phyloP scores from a whole-genome alignment of 1,140 invertebrate species.

The Eubasilissa regina region DNA sequence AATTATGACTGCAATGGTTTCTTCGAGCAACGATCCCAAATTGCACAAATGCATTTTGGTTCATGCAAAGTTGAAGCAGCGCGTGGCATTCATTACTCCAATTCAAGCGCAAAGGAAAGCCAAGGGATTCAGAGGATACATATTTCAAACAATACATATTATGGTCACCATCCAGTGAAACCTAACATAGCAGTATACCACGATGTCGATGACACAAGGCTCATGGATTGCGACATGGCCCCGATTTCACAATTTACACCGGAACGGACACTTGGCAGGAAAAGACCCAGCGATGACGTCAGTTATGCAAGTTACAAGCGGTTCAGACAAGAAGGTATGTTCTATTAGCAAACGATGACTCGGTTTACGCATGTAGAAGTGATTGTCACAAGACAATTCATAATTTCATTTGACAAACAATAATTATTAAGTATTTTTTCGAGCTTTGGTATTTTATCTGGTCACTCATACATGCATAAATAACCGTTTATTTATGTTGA shows the following conservation, averaged over 20 bases:
- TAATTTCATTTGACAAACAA: too few relatives aligned
- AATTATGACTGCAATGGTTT: constrained; percentile 42
- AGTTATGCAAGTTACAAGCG: constrained; percentile 47
- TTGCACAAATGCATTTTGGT: constrained; percentile 28
- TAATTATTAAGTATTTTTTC: too few relatives aligned
- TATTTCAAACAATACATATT: constrained; percentile 46
- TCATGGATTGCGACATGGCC: constrained; percentile 50
- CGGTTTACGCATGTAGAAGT: constrained; percentile 25
- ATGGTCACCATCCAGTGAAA: constrained; percentile 41
- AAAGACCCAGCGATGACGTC: constrained; percentile 49
- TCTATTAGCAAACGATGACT: constrained; percentile 3
- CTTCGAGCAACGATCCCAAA: constrained; percentile 41
- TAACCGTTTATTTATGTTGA: constrained; percentile 5
- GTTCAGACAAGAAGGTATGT: constrained; percentile 47
- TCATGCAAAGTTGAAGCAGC: constrained; percentile 46
- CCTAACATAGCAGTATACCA: neutral
- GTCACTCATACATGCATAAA: constrained; percentile 35
- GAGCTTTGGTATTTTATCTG: neutral
- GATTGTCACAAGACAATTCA: neutral
- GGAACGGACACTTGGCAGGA: constrained; percentile 48
- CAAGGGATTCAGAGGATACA: constrained; percentile 30
- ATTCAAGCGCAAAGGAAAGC: constrained; percentile 8
- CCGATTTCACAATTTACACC: constrained; percentile 39
- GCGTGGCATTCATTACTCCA: constrained; percentile 37
- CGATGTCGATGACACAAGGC: constrained; percentile 31